Base-by-base conservation (phyloP, 1,140 invertebrate genomes). In the Lucilia sericata region DNA sequence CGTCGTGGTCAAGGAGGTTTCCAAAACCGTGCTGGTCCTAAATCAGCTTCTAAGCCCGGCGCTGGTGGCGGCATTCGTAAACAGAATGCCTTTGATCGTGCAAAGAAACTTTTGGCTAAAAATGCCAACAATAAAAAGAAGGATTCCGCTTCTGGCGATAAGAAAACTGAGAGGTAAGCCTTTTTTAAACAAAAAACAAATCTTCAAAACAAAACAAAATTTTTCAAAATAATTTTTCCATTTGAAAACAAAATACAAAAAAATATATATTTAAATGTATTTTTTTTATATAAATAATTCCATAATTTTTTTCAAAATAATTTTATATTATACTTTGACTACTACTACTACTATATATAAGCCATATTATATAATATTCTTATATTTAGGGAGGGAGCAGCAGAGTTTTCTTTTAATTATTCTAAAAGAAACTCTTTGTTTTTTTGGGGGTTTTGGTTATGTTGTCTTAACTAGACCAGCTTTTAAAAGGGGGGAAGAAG, bases 101-200 rank as follows among this genome's bases (percentile, higher is more conserved):
- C 90, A 85, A 91, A 91, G 89, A 91, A 91, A 91, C 89, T 91
- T 91, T 89, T 91, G 90, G 90, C 90, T 87, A 91, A 91, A 90
- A 90, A 91, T 90, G 88, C 89, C 89, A 91, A 91, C 87, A 88
- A 88, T 88, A 90, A 91, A 88, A 91, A 90, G 87, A 91, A 91
- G 89, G 86, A 86, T 85, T 65, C 86, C 82, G 83, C 90, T 90
- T 87, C 88, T 89, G 90, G 88, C 88, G 90, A 91, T 87, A 90
- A 91, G 86, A 91, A 91, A 89, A 88, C 86, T 86, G 88, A 90
- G 90, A 91, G 90, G 90, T 91, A 91, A 91, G 90, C 90, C 86
- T 75, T 82, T 49, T 30, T 30, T 30, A 30, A 30, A 30, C 25
- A 30, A 36, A 78, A 78, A 78, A 19, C 34, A 19, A 78, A 42